Base-by-base conservation (phyloP, 2,888 invertebrate species). In the Diarsia mendica region DNA sequence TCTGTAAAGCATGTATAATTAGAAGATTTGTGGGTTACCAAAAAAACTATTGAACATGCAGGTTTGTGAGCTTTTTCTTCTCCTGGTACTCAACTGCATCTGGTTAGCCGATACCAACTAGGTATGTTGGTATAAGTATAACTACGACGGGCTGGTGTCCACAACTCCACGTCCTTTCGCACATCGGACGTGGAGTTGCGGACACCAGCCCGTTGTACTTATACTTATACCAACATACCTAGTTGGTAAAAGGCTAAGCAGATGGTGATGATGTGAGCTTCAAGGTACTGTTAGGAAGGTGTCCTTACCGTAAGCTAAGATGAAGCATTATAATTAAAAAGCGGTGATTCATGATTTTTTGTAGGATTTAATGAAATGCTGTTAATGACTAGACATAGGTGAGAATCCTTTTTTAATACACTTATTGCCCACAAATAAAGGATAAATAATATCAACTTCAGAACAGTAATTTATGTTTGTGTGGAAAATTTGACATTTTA, bases 401-500 rank as follows among this genome's bases (percentile, higher is more conserved):
- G 10, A 53, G n/a, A 53, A 53, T 53, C 6, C 15, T 58, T 23
- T 8, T 15, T 13, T 13, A 55, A 15, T 23, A 55, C 15, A 2
- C 8, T 1, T 28, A 8, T 23, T 23, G 15, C 8, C 23, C 23
- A 55, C 6, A 55, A 55, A 55, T 23, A 55, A 13, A 13, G 6
- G n/a, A 13, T 23, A 13, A 23, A 55, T 55, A 23, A 55, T 13
- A 55, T 23, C 5, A 23, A 13, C 23, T 13, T 13, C 15, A 15
- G 23, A 28, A 15, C 8, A 8, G 8, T 58, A 1, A 58, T 65
- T 65, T 23, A 13, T 49, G 5, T 49, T 33, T 23, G 18, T 49
- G 5, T n/a, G 6, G 9, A 6, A 28, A 39, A 55, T 39, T 67
- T 76, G 60, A 67, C 48, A 48, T 63, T 61, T 76, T 1, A 5